Base-by-base conservation (phyloP, 1,140 invertebrate species). In the Scaptomyza pallida region DNA sequence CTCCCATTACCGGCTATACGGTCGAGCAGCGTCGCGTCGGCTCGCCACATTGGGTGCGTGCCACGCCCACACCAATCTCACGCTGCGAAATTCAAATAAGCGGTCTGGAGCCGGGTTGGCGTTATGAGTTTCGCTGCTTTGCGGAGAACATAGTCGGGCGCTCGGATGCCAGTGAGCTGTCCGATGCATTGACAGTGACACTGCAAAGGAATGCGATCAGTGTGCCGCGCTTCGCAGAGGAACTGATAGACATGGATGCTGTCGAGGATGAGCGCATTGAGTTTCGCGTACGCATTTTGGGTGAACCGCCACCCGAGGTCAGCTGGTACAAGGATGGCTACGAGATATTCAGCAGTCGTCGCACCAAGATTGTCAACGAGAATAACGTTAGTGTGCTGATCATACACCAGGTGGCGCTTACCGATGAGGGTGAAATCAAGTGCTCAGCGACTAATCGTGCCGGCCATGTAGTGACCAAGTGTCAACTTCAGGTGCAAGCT, bases 321-420 rank as follows among this genome's bases (percentile, higher is more conserved):
- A 94, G 95, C n/a, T 99, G 98, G 98, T 98, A 95, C 91, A 97
- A 97, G 91, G 96, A 97, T 90, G 96, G 95, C 30, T 96, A 96
- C 73, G 96, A 97, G 90, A 95, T 97, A 57, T 97, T 96, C 82
- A 96, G 95, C 85, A 96, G 95, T 83, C 92, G 96, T 62, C 93
- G 96, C 71, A 96, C 95, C 1, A 94, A 94, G 72, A 96, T 97
- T 63, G 92, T 94, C 0, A 96, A 95, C 0, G 96, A 96, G 59
- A 95, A 95, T 57, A 95, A 96, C 16, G 93, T 93, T 23, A 97
- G 96, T 90, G 93, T 95, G 26, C 93, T 98, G 3, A 93, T 96
- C n/a, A 96, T 97, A 75, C 94, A 97, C 89, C 95, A 96, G 80
- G 95, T 94, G 10, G 93, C 95, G 5, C 90, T 96, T 2, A 94